Conservation (phyloP, 2,797 vertebrate species). For the Poeciliopsis gracilis region DNA sequence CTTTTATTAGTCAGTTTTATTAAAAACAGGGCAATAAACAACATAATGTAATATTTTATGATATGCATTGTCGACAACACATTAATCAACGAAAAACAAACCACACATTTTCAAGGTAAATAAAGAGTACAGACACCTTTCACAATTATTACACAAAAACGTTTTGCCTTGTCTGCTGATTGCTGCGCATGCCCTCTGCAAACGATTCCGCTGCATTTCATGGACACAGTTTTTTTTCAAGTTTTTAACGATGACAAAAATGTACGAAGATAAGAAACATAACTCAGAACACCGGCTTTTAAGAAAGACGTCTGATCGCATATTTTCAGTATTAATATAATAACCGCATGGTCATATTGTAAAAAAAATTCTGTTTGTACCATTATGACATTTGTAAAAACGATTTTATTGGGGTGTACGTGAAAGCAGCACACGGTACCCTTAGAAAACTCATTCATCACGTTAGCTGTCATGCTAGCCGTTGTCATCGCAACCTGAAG, state of each 20-base stretch:
- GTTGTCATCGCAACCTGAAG: slow-evolving; percentile 12
- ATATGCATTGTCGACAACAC: background rate
- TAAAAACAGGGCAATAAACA: background rate
- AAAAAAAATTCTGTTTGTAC: too few species aligned
- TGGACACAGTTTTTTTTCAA: background rate
- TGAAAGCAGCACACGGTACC: slow-evolving; percentile 45
- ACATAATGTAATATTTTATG: background rate
- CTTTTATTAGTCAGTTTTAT: background rate
- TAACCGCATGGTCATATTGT: too few species aligned
- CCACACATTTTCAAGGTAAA: background rate
- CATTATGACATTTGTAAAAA: accelerated
- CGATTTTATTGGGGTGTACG: background rate
- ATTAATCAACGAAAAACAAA: background rate
- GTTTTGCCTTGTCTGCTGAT: background rate
- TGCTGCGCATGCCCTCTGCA: slow-evolving; percentile 20
- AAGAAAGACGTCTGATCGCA: background rate
- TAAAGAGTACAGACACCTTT: background rate
- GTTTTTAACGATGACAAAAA: background rate
- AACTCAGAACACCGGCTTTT: background rate
- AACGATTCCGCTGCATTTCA: slow-evolving; percentile 15
- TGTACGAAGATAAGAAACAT: background rate
- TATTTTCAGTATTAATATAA: background rate
- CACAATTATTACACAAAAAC: background rate
- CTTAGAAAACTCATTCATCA: slow-evolving; percentile 59
- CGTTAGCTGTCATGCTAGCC: slow-evolving; percentile 20